Conservation (phyloP, 2,797 vertebrate species). For the Crocidura indochinensis region DNA sequence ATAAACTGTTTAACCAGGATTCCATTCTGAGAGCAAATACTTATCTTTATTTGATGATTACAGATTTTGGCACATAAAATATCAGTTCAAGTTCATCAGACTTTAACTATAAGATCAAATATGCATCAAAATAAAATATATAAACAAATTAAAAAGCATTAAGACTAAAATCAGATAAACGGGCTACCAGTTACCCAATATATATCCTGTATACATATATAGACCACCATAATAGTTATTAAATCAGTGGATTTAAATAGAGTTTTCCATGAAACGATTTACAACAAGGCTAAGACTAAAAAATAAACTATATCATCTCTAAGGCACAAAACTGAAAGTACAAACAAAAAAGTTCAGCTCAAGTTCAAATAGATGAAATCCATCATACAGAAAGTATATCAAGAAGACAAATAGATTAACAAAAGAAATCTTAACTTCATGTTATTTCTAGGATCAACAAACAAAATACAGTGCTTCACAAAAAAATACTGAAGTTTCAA, state of each 20-base stretch:
- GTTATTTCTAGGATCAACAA: slow-evolving; percentile 11
- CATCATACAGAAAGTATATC: neutral
- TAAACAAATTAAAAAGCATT: slow-evolving; percentile 64
- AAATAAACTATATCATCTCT: slow-evolving; percentile 15
- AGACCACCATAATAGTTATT: slow-evolving; percentile 4
- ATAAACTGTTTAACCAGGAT: slow-evolving; percentile 74
- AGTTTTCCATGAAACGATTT: slow-evolving; percentile 47
- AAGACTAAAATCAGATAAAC: slow-evolving; percentile 64
- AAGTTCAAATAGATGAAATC: slow-evolving; percentile 42
- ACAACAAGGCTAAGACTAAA: slow-evolving; percentile 31
- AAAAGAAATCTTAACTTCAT: slow-evolving; percentile 54
- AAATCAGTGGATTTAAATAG: slow-evolving; percentile 63
- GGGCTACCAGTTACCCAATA: slow-evolving; percentile 29
- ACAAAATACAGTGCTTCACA: neutral
- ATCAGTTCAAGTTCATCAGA: slow-evolving; percentile 78
- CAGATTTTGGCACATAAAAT: slow-evolving; percentile 70
- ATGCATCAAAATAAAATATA: slow-evolving; percentile 74
- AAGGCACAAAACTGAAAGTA: slow-evolving; percentile 47
- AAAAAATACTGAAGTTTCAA: slow-evolving; percentile 9
- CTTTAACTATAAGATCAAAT: slow-evolving; percentile 76
- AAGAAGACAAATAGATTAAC: slow-evolving; percentile 34
- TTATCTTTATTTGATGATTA: slow-evolving; percentile 78
- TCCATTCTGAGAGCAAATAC: slow-evolving; percentile 72
- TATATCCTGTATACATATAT: neutral
- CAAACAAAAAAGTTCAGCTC: slow-evolving; percentile 52